A percentile compares a stretch with the other conserved stretches of the same genome.
Conservation (phyloP, 2,113 vertebrate genomes). For the Clinocottus analis region DNA sequence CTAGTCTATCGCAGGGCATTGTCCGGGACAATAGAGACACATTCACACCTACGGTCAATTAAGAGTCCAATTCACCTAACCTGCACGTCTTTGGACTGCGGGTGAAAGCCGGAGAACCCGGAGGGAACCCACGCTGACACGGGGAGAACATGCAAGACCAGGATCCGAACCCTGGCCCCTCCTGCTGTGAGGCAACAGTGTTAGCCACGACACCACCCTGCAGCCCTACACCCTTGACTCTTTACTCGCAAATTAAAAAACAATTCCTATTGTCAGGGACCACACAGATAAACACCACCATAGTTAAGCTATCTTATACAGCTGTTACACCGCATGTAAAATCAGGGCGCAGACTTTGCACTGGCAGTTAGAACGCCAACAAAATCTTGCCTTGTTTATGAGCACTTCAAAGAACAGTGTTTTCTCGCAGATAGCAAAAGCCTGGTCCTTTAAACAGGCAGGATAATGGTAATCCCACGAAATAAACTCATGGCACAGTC, state of each 20-base stretch:
- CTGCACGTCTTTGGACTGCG: too few species aligned
- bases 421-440: constrained; percentile 25
- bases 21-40: too few species aligned
- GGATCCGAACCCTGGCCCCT: too few species aligned
- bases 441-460: background rate
- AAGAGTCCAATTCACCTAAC: too few species aligned
- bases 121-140: too few species aligned
- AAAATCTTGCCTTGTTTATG: background rate
- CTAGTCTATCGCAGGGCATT: too few species aligned
- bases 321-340: constrained; percentile 49
- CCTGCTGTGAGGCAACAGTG: too few species aligned
- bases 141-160: too few species aligned
- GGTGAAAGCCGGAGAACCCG: too few species aligned
- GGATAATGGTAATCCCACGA: background rate
- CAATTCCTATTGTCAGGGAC: background rate
- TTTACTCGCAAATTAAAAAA: background rate
- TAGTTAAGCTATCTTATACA: constrained; percentile 15
- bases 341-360: constrained; percentile 54
- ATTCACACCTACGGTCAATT: too few species aligned
- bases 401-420: constrained; percentile 7
- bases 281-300: constrained; percentile 7
- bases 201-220: too few species aligned
- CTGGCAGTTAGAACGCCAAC: constrained; percentile 23
- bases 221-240: background rate
- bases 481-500: background rate